Percentiles rank a stretch among this genome's conserved stretches.
Evolutionary conservation across 2,797 vertebrate genomes (phyloP).

Genomic region (Poecilia wingei): DNA sequence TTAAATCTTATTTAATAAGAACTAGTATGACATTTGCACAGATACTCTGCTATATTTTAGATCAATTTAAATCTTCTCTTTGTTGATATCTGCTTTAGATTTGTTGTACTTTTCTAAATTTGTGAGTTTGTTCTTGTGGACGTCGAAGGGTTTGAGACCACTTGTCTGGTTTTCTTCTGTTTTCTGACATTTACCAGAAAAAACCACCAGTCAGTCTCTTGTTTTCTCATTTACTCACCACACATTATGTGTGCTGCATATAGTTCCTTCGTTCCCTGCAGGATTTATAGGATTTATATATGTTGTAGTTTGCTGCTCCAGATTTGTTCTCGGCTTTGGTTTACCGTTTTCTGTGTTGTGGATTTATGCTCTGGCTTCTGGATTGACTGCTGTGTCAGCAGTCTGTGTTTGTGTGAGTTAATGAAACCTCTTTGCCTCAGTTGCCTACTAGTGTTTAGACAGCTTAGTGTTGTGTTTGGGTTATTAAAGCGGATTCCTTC

Average conservation of each 20-base stretch:
- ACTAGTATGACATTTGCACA: not conserved
- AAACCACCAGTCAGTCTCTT: not conserved
- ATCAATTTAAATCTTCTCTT: not conserved
- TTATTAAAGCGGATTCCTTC: not conserved
- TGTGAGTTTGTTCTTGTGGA: not conserved
- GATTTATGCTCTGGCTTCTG: not conserved
- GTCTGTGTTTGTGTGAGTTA: not conserved
- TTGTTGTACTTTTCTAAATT: not conserved
- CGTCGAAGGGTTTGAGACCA: not conserved
- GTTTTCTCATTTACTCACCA: not conserved
- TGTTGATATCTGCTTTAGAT: not conserved
- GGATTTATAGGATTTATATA: not conserved
- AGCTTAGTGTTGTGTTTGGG: not conserved
- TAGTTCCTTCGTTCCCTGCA: not conserved
- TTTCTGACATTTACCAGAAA: not conserved
- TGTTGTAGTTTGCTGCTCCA: not conserved
- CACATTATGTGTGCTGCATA: not conserved
- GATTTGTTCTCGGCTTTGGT: not conserved
- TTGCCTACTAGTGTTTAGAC: not conserved
- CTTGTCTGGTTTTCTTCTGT: not conserved
- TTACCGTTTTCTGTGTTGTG: not conserved
- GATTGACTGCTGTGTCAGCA: not conserved
- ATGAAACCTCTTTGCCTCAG: not conserved
- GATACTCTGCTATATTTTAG: not conserved
- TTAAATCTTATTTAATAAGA: not conserved